Conservation (phyloP, 2,888 invertebrate species). For the Erebia ligea region DNA sequence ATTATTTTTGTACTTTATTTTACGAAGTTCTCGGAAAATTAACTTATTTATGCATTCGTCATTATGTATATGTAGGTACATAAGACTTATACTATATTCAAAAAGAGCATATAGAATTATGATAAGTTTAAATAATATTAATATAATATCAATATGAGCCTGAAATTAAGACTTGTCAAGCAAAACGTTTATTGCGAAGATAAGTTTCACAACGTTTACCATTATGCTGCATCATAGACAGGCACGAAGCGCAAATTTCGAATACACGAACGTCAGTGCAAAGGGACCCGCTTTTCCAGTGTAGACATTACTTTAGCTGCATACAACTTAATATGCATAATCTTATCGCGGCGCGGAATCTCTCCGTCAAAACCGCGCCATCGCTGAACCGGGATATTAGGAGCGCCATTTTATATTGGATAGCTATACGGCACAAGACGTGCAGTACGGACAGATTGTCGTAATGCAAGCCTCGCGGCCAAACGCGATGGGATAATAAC, state of each 20-base stretch:
- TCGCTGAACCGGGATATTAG: slow-evolving; percentile 81
- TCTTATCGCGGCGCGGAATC: slow-evolving; percentile 81
- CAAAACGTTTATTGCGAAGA: slow-evolving; percentile 34
- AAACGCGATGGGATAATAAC: slow-evolving; percentile 84
- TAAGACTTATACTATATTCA: neutral
- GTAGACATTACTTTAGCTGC: slow-evolving; percentile 79
- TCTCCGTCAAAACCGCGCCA: slow-evolving; percentile 73
- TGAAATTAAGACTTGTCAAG: slow-evolving; percentile 21
- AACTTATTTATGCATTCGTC: neutral
- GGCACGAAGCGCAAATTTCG: slow-evolving; percentile 70
- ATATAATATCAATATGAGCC: slow-evolving; percentile 18
- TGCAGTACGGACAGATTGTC: slow-evolving; percentile 84
- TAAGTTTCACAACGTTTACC: slow-evolving; percentile 50
- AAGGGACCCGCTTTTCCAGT: slow-evolving; percentile 65
- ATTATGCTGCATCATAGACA: slow-evolving; percentile 59
- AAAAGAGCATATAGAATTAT: neutral
- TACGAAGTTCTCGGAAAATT: neutral
- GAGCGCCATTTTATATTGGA: slow-evolving; percentile 84
- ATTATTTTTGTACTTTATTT: slow-evolving; percentile 45
- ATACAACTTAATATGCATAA: slow-evolving; percentile 83
- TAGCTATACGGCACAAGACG: slow-evolving; percentile 82
- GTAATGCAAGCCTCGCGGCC: slow-evolving; percentile 82
- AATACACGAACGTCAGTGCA: slow-evolving; percentile 57
- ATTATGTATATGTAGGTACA: neutral
- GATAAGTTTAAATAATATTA: too few species aligned